A percentile compares a stretch with the other conserved stretches of the same genome.
Conservation (phyloP, 2,888 invertebrate species). For the Epistrophella euchroma region DNA sequence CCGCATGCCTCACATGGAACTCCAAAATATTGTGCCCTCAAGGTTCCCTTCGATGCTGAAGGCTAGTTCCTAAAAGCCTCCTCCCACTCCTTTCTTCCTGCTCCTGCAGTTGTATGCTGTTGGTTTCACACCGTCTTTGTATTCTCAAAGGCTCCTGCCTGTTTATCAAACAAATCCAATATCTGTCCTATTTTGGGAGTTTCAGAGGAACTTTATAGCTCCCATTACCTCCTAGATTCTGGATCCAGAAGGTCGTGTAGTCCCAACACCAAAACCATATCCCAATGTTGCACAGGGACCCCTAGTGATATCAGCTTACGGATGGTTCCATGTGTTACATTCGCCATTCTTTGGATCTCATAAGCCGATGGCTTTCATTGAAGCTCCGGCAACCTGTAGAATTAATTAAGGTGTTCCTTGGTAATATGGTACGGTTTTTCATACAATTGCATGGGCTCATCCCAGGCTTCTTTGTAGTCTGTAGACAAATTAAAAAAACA, state of each 20-base stretch:
- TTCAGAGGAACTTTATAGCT: neutral
- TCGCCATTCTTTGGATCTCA: neutral
- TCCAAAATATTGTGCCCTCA: no score
- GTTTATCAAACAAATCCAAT: neutral
- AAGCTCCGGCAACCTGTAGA: neutral
- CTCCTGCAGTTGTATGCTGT: neutral
- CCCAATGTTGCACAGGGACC: neutral
- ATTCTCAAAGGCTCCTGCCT: neutral
- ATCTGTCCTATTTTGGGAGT: neutral
- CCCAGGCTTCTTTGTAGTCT: neutral
- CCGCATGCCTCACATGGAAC: no score
- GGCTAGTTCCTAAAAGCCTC: no score
- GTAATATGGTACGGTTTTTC: constrained; percentile 1
- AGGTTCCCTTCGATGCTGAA: no score
- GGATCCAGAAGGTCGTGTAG: neutral
- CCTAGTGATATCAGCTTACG: neutral
- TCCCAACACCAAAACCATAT: neutral
- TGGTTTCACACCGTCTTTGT: no score
- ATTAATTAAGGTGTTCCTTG: neutral
- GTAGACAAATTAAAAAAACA: no score
- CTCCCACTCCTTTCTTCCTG: no score
- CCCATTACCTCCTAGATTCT: neutral
- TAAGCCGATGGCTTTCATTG: neutral
- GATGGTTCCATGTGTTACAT: neutral
- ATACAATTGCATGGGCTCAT: neutral